These are phyloP conservation scores for Thereva unica DNA, from an alignment of 2,888 invertebrate species.

Conservation along the genomic window DNA sequence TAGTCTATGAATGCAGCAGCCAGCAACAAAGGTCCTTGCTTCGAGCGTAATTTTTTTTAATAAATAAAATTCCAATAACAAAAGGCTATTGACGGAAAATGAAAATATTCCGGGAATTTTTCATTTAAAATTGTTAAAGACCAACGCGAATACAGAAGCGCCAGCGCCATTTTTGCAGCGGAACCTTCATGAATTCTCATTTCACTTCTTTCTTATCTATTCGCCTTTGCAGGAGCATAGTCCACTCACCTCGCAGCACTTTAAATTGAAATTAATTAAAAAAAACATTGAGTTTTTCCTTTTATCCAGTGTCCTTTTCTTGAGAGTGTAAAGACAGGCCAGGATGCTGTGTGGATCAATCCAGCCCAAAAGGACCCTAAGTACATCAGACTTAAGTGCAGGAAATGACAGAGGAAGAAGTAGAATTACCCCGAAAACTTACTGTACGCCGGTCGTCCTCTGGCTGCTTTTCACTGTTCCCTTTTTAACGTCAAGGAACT, in stretches of 20 bases:
- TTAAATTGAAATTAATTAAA: too few species aligned
- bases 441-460: slow-evolving; percentile 18
- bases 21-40: slow-evolving; percentile 6
- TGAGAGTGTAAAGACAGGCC: neutral
- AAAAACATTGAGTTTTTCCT: neutral
- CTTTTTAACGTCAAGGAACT: neutral
- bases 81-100: slow-evolving; percentile 29
- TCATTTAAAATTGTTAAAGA: slow-evolving; percentile 33
- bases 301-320: neutral
- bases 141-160: neutral
- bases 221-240: too few species aligned
- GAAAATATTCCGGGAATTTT: slow-evolving; percentile 34
- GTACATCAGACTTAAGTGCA: slow-evolving; percentile 25
- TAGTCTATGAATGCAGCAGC: slow-evolving; percentile 24
- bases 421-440: slow-evolving; percentile 25
- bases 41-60: slow-evolving; percentile 29
- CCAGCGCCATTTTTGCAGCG: slow-evolving; percentile 1
- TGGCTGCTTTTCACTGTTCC: slow-evolving; percentile 13
- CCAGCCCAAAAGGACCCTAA: neutral
- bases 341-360: neutral
- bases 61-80: slow-evolving; percentile 35
- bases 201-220: too few species aligned
- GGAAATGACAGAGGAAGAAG: slow-evolving; percentile 37
- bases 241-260: too few species aligned
- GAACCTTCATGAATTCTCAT: too few species aligned